phyloP scores from a whole-genome alignment of 2,888 invertebrate genomes.

The Mantis religiosa region DNA sequence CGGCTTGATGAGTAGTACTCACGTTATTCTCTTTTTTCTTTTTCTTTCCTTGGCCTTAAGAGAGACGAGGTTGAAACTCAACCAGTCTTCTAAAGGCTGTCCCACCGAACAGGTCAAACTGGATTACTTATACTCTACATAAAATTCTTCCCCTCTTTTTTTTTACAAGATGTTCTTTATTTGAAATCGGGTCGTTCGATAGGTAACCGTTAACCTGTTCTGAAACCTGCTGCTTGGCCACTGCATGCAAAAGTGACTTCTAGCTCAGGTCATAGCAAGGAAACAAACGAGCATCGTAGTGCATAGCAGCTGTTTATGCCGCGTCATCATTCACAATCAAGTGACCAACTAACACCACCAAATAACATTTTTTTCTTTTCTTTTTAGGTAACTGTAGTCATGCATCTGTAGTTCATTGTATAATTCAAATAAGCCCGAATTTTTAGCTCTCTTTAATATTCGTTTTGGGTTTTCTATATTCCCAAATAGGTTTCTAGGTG shows the following conservation, averaged over 20 bases:
- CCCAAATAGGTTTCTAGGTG: too few relatives aligned
- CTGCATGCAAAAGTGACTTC: background rate
- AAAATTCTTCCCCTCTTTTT: background rate
- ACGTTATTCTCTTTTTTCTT: background rate
- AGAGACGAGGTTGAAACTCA: background rate
- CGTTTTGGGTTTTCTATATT: too few relatives aligned
- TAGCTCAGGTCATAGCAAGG: background rate
- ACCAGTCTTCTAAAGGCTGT: background rate
- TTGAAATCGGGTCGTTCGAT: slow-evolving; percentile 2
- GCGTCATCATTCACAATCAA: too few relatives aligned
- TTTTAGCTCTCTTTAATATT: too few relatives aligned
- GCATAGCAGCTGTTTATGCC: too few relatives aligned
- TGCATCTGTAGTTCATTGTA: too few relatives aligned
- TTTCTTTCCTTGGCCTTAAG: background rate
- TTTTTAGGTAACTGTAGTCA: background rate
- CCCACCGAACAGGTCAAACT: background rate
- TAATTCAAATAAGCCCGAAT: too few relatives aligned
- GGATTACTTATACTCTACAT: background rate
- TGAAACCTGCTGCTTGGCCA: background rate
- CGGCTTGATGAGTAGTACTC: background rate
- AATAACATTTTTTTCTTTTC: too few relatives aligned
- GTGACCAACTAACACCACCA: too few relatives aligned
- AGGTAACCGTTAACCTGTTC: slow-evolving; percentile 7
- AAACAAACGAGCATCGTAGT: background rate
- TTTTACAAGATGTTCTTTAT: background rate